Evolutionary conservation across 35 echinoderm and acorn worm genomes (phyloP).

Genomic region (Holothuria glaberrima): DNA sequence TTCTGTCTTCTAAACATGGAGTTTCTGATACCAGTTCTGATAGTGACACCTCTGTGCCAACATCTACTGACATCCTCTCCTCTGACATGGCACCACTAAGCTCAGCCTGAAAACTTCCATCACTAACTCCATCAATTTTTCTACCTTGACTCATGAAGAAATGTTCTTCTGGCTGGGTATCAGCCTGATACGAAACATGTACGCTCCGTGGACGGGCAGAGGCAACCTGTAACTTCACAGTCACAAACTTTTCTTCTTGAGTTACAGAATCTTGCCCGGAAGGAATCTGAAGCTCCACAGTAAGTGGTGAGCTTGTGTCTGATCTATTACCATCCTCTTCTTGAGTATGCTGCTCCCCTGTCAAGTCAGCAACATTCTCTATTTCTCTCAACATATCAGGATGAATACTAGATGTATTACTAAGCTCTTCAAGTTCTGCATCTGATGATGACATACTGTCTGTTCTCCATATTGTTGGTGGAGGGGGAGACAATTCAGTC

Average conservation of each 20-base stretch:
- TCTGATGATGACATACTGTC: neutral
- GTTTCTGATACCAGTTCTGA: neutral
- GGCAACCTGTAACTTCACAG: constrained; percentile 72
- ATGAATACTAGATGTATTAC: neutral
- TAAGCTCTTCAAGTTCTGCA: constrained; percentile 9
- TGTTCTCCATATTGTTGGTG: neutral
- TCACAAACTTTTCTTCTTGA: constrained; percentile 57
- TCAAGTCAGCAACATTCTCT: neutral
- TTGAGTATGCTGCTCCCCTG: neutral
- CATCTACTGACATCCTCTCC: constrained; percentile 51
- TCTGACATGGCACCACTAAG: neutral
- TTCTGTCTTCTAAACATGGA: neutral
- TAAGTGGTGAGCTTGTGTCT: constrained; percentile 56
- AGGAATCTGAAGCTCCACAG: constrained; percentile 66
- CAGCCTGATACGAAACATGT: constrained; percentile 72
- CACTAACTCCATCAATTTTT: neutral
- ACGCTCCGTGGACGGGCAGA: constrained; percentile 71
- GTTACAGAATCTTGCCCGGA: constrained; percentile 52
- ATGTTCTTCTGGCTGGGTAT: constrained; percentile 26
- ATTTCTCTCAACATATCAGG: neutral
- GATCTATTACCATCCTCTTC: constrained; percentile 24
- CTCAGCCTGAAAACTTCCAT: constrained; percentile 39
- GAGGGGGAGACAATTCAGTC: neutral
- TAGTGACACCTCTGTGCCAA: constrained; percentile 44
- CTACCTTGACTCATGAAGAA: constrained; percentile 38